Evolutionary conservation across 2,113 vertebrate genomes (phyloP).

Genomic region (Lucifuga dentata): DNA sequence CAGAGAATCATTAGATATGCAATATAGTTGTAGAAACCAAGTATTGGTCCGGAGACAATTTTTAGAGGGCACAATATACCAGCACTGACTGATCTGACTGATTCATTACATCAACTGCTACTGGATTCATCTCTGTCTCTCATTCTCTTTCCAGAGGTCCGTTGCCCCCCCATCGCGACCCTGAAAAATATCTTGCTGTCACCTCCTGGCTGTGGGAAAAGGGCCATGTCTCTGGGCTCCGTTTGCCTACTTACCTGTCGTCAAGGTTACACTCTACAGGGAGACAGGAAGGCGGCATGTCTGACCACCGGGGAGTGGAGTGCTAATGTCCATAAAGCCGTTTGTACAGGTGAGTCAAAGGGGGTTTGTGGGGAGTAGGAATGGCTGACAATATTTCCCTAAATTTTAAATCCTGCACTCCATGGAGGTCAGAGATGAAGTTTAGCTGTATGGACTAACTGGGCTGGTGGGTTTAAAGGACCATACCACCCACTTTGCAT

Average conservation of each 20-base stretch:
- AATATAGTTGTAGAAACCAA: background rate
- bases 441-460: too few species aligned
- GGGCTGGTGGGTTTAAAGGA: too few species aligned
- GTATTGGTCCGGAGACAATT: background rate
- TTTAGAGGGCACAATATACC: background rate
- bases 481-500: too few species aligned
- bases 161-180: constrained; percentile 83
- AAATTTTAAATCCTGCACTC: too few species aligned
- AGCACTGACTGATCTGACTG: too few species aligned
- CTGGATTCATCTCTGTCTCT: constrained; percentile 27
- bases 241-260: constrained; percentile 88
- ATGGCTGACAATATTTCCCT: too few species aligned
- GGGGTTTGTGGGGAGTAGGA: too few species aligned
- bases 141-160: constrained; percentile 83
- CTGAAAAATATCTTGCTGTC: constrained; percentile 83
- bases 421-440: too few species aligned
- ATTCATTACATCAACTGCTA: too few species aligned
- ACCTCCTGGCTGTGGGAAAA: constrained; percentile 87
- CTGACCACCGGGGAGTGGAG: constrained; percentile 91
- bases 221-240: constrained; percentile 80
- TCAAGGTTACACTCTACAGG: constrained; percentile 88
- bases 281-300: constrained; percentile 86
- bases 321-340: constrained; percentile 82
- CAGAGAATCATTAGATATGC: background rate
- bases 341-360: constrained; percentile 87